These are phyloP conservation scores for Sycophila sp. DNA, from an alignment of 1,140 invertebrate genomes.

Conservation along the genomic window DNA sequence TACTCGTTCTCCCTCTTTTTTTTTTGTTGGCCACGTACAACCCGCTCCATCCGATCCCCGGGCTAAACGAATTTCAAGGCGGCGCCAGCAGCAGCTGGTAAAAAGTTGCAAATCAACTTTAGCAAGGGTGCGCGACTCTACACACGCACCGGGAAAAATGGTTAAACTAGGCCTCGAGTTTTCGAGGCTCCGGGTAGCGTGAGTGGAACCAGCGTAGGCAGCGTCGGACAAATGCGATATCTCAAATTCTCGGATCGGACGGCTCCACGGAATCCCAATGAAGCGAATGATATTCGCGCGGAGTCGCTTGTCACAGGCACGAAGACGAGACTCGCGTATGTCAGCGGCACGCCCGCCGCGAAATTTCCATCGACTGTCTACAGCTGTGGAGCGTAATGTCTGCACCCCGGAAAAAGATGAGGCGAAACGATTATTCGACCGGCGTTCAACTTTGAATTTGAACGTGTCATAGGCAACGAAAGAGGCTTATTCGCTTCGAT, in stretches of 20 bases:
- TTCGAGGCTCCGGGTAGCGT: too few relatives aligned
- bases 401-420: not conserved
- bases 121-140: too few relatives aligned
- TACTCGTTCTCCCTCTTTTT: too few relatives aligned
- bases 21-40: too few relatives aligned
- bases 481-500: not conserved
- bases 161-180: too few relatives aligned
- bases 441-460: not conserved
- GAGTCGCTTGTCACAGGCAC: not conserved
- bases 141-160: not conserved
- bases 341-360: not conserved
- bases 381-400: not conserved
- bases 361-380: not conserved
- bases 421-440: not conserved
- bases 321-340: not conserved
- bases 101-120: too few relatives aligned
- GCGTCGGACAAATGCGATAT: constrained; percentile 5
- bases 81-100: too few relatives aligned
- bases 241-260: constrained; percentile 21
- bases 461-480: not conserved
- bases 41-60: too few relatives aligned
- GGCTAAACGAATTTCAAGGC: too few relatives aligned
- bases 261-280: constrained; percentile 18
- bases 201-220: too few relatives aligned
- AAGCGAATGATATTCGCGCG: constrained; percentile 6